A percentile compares a stretch with the other conserved stretches of the same genome.
Conservation (phyloP, 2,113 vertebrate genomes). For the Ammospiza nelsoni region DNA sequence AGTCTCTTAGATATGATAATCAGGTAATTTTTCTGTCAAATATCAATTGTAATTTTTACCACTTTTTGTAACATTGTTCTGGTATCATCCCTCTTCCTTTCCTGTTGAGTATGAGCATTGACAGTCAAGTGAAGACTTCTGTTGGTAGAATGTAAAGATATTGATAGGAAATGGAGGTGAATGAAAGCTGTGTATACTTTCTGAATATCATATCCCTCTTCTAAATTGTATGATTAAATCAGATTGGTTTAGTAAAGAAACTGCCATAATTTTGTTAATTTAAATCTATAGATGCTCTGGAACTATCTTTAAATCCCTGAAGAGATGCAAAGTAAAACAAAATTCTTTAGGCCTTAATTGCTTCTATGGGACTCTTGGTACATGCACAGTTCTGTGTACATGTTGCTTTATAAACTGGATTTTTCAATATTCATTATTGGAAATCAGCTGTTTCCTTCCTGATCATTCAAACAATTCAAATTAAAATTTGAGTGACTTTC, state of each 20-base stretch:
- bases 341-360: neutral
- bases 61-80: neutral
- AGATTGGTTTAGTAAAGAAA: neutral
- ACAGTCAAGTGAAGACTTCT: neutral
- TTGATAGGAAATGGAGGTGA: neutral
- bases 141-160: neutral
- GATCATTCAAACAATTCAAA: neutral
- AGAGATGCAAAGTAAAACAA: neutral
- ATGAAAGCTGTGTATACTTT: neutral
- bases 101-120: neutral
- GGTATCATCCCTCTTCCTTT: neutral
- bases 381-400: neutral
- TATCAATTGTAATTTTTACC: neutral
- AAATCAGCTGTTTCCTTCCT: neutral
- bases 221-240: neutral
- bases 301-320: neutral
- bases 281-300: neutral
- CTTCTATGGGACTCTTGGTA: neutral
- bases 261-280: neutral
- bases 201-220: neutral
- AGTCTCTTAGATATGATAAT: conserved; percentile 98
- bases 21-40: conserved; percentile 83
- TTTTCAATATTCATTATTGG: neutral
- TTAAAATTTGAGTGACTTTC: neutral
- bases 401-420: neutral